Conservation (phyloP, 2,113 vertebrate genomes). For the Myxocyprinus asiaticus region DNA sequence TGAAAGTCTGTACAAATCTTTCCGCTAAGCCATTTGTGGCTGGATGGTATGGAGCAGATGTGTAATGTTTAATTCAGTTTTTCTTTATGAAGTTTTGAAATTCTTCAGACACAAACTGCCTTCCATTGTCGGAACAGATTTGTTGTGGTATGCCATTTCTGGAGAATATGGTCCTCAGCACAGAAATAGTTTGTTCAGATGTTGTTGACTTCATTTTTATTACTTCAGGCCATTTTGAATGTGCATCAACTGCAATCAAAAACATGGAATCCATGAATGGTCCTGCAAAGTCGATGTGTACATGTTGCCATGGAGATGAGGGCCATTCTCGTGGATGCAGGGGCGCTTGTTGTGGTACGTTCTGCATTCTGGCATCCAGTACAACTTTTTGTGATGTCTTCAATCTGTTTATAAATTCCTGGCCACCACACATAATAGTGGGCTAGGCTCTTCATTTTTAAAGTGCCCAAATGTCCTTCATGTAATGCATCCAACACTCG, state of each 20-base stretch:
- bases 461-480: neutral
- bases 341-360: neutral
- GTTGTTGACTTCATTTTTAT: neutral
- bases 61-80: no score
- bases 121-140: neutral
- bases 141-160: no score
- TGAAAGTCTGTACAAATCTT: neutral
- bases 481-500: constrained; percentile 35
- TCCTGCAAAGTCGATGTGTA: neutral
- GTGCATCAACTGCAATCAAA: neutral
- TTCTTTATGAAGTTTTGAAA: no score
- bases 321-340: neutral
- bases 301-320: neutral
- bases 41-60: no score
- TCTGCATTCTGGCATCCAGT: constrained; percentile 3
- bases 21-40: neutral
- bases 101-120: neutral
- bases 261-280: constrained; percentile 4
- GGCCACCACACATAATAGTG: constrained; percentile 42
- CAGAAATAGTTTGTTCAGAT: no score
- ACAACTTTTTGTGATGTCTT: constrained; percentile 13
- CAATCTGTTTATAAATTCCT: constrained; percentile 43
- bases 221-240: neutral
- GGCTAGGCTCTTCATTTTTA: constrained; percentile 45
- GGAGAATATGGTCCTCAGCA: no score